Percentiles rank a stretch among this genome's conserved stretches.
Conservation (phyloP, 2,113 vertebrate species). For the Callocephalon fimbriatum region DNA sequence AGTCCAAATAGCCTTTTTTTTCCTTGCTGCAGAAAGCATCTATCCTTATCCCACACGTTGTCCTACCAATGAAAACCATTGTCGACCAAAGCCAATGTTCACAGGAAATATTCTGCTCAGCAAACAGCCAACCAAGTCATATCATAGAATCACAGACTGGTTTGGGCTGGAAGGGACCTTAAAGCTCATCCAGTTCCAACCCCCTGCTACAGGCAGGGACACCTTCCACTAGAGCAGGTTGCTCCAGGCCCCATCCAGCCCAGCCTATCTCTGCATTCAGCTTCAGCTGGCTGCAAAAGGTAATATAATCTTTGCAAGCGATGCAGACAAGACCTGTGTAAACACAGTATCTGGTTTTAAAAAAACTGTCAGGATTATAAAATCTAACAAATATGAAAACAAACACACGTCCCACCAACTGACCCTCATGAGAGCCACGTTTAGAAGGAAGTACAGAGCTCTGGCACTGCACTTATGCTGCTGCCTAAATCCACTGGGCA, state of each 20-base stretch:
- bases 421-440: accelerated
- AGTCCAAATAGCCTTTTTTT: background rate
- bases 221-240: background rate
- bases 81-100: background rate
- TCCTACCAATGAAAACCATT: background rate
- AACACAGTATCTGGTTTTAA: background rate
- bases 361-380: background rate
- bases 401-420: background rate
- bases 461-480: background rate
- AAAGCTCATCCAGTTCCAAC: background rate
- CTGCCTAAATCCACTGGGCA: background rate
- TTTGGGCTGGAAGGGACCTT: background rate
- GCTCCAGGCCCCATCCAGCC: background rate
- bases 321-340: background rate
- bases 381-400: background rate
- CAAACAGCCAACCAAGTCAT: background rate
- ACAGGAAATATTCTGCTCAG: background rate
- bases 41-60: background rate
- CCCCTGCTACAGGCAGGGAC: background rate
- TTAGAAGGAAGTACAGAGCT: background rate
- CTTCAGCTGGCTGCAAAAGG: background rate
- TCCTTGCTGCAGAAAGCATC: background rate
- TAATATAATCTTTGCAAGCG: background rate
- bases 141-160: background rate
- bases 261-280: background rate